A percentile compares a stretch with the other conserved stretches of the same genome.
Evolutionary conservation across 2,888 invertebrate genomes (phyloP).

Genomic region (Drosophila lacicola): DNA sequence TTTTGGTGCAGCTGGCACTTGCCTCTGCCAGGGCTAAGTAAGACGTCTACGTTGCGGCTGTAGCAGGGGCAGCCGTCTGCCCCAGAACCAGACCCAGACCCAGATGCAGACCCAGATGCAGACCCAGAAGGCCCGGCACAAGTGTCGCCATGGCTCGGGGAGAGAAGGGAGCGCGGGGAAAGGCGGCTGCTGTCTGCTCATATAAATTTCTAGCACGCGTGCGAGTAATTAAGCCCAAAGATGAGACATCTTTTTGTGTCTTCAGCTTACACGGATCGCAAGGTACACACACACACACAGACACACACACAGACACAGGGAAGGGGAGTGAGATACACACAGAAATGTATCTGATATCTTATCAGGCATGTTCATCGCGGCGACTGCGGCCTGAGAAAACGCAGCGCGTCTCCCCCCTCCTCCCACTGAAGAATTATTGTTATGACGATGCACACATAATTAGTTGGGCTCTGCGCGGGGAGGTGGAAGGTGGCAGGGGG

Average conservation of each 20-base stretch:
- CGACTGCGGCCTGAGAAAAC: slow-evolving; percentile 31
- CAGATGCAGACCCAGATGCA: slow-evolving; percentile 24
- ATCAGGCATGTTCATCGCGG: slow-evolving; percentile 69
- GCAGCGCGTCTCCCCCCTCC: slow-evolving; percentile 15
- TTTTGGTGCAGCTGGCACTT: slow-evolving; percentile 42
- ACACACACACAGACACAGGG: slow-evolving; percentile 13
- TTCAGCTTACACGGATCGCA: slow-evolving; percentile 44
- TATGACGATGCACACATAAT: slow-evolving; percentile 61
- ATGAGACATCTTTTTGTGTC: slow-evolving; percentile 69
- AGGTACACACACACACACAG: slow-evolving; percentile 24
- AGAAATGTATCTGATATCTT: slow-evolving; percentile 66
- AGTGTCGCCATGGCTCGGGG: slow-evolving; percentile 48
- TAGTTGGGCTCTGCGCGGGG: slow-evolving; percentile 26
- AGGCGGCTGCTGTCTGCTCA: slow-evolving; percentile 36
- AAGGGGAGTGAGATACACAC: slow-evolving; percentile 8
- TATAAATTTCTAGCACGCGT: slow-evolving; percentile 80
- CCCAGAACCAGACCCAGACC: slow-evolving; percentile 31
- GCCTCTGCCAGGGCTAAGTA: slow-evolving; percentile 38
- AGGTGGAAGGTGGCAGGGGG: neutral
- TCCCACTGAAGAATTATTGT: slow-evolving; percentile 54
- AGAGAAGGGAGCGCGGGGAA: neutral
- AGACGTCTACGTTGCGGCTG: slow-evolving; percentile 40
- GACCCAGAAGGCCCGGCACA: slow-evolving; percentile 28
- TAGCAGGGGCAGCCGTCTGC: slow-evolving; percentile 1
- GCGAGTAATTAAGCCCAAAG: slow-evolving; percentile 78